Evolutionary conservation across 1,140 invertebrate species (phyloP).

Genomic region (Formica selysi): DNA sequence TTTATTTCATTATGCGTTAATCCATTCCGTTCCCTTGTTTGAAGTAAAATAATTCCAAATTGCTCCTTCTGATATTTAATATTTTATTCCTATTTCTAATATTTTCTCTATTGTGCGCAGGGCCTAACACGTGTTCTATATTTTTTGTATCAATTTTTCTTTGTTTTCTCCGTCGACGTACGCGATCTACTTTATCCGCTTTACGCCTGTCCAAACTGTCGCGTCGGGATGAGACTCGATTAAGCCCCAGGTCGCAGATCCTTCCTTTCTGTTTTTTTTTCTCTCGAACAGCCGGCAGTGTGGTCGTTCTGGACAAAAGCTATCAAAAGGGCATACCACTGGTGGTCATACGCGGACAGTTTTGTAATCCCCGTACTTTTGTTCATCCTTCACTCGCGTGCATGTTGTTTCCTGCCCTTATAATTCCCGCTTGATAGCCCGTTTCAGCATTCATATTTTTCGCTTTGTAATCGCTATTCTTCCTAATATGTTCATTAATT

Average conservation of each 20-base stretch:
- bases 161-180: slow-evolving; percentile 40
- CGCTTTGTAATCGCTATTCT: slow-evolving; percentile 10
- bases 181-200: slow-evolving; percentile 55
- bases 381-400: neutral
- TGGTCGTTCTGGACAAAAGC: slow-evolving; percentile 17
- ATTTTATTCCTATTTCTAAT: too few species aligned
- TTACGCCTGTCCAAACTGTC: slow-evolving; percentile 58
- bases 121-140: slow-evolving; percentile 1
- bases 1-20: too few species aligned
- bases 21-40: too few species aligned
- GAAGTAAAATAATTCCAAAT: too few species aligned
- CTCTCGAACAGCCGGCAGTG: slow-evolving; percentile 9
- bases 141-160: slow-evolving; percentile 47
- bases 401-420: slow-evolving; percentile 21
- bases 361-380: slow-evolving; percentile 49
- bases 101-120: too few species aligned
- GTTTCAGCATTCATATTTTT: slow-evolving; percentile 27
- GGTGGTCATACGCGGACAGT: slow-evolving; percentile 46
- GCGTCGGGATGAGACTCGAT: slow-evolving; percentile 52
- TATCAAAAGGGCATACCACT: slow-evolving; percentile 36
- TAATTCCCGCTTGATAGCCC: neutral
- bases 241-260: slow-evolving; percentile 48
- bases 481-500: slow-evolving; percentile 31
- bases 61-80: too few species aligned
- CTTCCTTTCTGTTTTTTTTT: neutral